Conservation (phyloP, 2,113 vertebrate species). For the Eretmochelys imbricata region DNA sequence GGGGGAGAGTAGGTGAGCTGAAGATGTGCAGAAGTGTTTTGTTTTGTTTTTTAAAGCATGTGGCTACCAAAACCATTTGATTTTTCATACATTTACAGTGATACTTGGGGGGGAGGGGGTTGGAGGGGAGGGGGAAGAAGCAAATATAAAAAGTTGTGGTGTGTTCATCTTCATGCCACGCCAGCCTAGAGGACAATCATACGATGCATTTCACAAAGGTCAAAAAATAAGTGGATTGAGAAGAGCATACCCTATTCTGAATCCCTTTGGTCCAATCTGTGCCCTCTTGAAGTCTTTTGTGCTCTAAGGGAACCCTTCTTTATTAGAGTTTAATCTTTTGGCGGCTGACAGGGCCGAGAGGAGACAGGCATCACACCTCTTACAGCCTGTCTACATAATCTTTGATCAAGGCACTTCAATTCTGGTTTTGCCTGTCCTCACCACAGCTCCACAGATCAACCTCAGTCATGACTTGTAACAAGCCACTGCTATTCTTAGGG, state of each 20-base stretch:
- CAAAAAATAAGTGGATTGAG: neutral
- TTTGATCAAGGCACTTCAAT: neutral
- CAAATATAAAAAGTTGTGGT: neutral
- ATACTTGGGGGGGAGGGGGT: neutral
- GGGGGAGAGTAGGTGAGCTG: neutral
- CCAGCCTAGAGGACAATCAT: neutral
- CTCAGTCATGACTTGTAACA: slow-evolving; percentile 12
- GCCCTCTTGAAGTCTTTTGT: neutral
- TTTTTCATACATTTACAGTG: slow-evolving; percentile 4
- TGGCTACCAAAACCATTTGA: neutral
- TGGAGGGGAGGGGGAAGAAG: neutral
- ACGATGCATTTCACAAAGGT: neutral
- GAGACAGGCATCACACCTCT: neutral
- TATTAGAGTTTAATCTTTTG: neutral
- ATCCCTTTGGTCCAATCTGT: neutral
- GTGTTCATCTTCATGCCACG: neutral
- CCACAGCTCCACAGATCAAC: neutral
- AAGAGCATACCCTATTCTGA: neutral
- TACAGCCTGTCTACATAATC: neutral
- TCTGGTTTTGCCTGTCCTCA: neutral
- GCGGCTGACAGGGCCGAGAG: neutral
- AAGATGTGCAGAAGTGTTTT: slow-evolving; percentile 13
- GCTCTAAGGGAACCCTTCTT: neutral
- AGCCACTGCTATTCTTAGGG: neutral
- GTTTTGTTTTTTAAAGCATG: neutral